A percentile compares a stretch with the other conserved stretches of the same genome.
These are phyloP conservation scores for Drosophila mimica DNA, from an alignment of 2,888 invertebrate species.

Conservation along the genomic window DNA sequence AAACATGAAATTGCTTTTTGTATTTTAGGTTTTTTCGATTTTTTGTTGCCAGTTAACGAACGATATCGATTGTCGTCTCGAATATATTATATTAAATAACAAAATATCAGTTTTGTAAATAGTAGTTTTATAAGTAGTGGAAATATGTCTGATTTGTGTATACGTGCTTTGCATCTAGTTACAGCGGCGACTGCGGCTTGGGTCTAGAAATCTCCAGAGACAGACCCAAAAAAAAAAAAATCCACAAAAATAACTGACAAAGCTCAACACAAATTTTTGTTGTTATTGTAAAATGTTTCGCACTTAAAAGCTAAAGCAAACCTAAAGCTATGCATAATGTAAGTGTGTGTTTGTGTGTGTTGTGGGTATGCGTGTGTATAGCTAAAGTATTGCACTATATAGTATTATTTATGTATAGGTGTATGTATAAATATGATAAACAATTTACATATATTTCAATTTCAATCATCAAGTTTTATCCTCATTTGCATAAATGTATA, in stretches of 20 bases:
- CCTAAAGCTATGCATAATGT: slow-evolving; percentile 60
- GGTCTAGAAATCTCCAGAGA: slow-evolving; percentile 68
- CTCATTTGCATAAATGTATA: slow-evolving; percentile 13
- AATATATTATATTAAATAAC: slow-evolving; percentile 22
- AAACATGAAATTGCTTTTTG: slow-evolving; percentile 19
- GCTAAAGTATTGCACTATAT: slow-evolving; percentile 77
- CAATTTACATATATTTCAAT: slow-evolving; percentile 67
- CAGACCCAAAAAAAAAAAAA: slow-evolving; percentile 27
- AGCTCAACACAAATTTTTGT: slow-evolving; percentile 45
- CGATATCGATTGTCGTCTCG: slow-evolving; percentile 12
- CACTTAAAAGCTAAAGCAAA: slow-evolving; percentile 62
- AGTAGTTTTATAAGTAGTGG: slow-evolving; percentile 7
- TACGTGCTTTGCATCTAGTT: slow-evolving; percentile 62
- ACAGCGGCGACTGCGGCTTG: slow-evolving; percentile 17
- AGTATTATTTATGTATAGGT: slow-evolving; percentile 42
- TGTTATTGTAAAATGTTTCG: slow-evolving; percentile 33
- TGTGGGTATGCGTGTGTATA: slow-evolving; percentile 35
- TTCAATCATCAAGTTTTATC: slow-evolving; percentile 29
- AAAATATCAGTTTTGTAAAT: slow-evolving; percentile 31
- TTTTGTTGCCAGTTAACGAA: slow-evolving; percentile 18
- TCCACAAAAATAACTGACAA: slow-evolving; percentile 32
- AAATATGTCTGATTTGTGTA: slow-evolving; percentile 25
- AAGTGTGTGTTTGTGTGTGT: slow-evolving; percentile 33
- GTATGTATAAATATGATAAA: slow-evolving; percentile 58
- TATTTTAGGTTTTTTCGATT: slow-evolving; percentile 5